Percentiles rank a stretch among this genome's conserved stretches.
These are phyloP conservation scores for Drosophila sordidula DNA, from an alignment of 2,888 invertebrate genomes.

Conservation along the genomic window DNA sequence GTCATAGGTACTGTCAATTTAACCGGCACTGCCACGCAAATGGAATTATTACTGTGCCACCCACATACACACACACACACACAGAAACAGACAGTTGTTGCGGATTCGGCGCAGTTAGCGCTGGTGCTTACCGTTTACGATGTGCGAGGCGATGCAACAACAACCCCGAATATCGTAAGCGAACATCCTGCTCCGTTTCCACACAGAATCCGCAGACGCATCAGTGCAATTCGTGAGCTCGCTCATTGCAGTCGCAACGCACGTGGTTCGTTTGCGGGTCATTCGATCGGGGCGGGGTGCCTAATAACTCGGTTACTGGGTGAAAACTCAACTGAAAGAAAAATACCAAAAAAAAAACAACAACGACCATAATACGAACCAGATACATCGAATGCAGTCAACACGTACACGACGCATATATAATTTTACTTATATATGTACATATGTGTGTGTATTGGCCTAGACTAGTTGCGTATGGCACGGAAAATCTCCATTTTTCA, in stretches of 20 bases:
- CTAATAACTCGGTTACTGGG: slow-evolving; percentile 82
- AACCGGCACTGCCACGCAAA: slow-evolving; percentile 44
- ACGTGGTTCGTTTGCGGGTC: slow-evolving; percentile 29
- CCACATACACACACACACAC: slow-evolving; percentile 39
- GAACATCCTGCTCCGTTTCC: slow-evolving; percentile 51
- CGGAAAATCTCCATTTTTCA: slow-evolving; percentile 41
- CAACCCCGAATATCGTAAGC: slow-evolving; percentile 40
- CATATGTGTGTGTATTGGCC: slow-evolving; percentile 1
- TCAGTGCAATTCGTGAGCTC: slow-evolving; percentile 81
- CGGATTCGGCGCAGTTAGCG: slow-evolving; percentile 70
- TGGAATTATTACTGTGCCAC: slow-evolving; percentile 66
- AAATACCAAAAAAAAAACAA: slow-evolving; percentile 32
- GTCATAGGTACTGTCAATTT: slow-evolving; percentile 19
- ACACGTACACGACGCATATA: slow-evolving; percentile 33
- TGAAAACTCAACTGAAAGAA: slow-evolving; percentile 69
- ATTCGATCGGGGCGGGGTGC: slow-evolving; percentile 57
- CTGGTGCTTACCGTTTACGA: slow-evolving; percentile 65
- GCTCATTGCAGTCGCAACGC: slow-evolving; percentile 58
- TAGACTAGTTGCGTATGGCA: slow-evolving; percentile 19
- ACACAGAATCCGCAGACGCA: slow-evolving; percentile 64
- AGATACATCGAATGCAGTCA: slow-evolving; percentile 33
- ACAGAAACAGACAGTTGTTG: too few species aligned
- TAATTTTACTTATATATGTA: slow-evolving; percentile 8
- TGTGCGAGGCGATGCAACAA: slow-evolving; percentile 42
- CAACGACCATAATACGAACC: slow-evolving; percentile 15